Conservation (phyloP, 2,797 vertebrate genomes). For the Halcyon badia region DNA sequence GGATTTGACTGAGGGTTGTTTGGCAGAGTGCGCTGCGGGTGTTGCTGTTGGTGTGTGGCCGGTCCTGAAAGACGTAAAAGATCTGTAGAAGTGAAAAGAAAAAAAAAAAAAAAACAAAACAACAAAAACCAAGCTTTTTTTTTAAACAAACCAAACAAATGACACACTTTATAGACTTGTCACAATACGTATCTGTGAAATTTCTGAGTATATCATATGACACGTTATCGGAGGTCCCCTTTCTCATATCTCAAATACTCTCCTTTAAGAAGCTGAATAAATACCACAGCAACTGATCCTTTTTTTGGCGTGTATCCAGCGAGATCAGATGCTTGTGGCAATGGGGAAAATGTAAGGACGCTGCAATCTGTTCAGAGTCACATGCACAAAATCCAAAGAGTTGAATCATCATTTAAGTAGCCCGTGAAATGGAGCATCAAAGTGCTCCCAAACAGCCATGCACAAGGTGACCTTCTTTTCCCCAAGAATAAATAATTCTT, state of each 20-base stretch:
- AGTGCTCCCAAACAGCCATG: not conserved
- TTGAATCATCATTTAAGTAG: slow-evolving; percentile 33
- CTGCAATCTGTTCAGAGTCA: slow-evolving; percentile 25
- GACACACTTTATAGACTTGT: not conserved
- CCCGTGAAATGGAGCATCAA: slow-evolving; percentile 39
- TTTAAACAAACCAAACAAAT: not conserved
- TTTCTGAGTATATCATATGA: not conserved
- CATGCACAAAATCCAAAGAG: slow-evolving; percentile 15
- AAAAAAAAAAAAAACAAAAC: not conserved
- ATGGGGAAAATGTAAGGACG: not conserved
- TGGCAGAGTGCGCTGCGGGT: slow-evolving; percentile 74
- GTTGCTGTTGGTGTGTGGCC: slow-evolving; percentile 64
- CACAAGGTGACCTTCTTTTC: slow-evolving; percentile 31
- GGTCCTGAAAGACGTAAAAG: slow-evolving; percentile 80
- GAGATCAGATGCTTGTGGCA: slow-evolving; percentile 33
- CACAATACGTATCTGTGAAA: not conserved
- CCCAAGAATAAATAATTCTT: slow-evolving; percentile 3
- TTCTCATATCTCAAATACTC: not conserved
- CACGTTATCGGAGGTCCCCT: not conserved
- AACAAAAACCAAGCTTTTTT: not conserved
- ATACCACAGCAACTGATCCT: slow-evolving; percentile 14
- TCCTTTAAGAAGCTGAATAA: slow-evolving; percentile 5
- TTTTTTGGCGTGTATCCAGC: not conserved
- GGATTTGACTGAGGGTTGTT: slow-evolving; percentile 82
- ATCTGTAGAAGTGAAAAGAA: slow-evolving; percentile 73